Evolutionary conservation across 2,888 invertebrate species (phyloP).

Genomic region (Rhyacophila evoluta): DNA sequence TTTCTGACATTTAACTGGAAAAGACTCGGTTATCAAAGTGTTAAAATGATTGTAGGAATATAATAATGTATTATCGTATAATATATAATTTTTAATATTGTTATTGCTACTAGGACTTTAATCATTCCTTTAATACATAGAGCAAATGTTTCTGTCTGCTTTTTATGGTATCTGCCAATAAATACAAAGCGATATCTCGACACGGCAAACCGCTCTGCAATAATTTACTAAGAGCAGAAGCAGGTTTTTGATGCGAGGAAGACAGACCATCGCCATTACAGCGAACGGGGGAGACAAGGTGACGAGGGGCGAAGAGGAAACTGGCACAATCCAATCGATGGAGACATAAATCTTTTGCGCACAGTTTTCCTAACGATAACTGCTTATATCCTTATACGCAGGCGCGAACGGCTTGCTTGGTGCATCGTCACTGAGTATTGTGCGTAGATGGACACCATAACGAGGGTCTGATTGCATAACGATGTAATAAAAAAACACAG

Average conservation of each 20-base stretch:
- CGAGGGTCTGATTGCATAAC: background rate
- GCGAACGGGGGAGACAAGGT: background rate
- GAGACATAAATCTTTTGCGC: conserved; percentile 51
- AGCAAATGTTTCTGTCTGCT: background rate
- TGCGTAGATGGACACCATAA: background rate
- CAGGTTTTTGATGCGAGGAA: conserved; percentile 6
- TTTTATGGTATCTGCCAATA: background rate
- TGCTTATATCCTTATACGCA: conserved; percentile 49
- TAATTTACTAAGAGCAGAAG: background rate
- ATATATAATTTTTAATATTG: no score
- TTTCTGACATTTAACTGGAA: no score
- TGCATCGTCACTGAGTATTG: conserved; percentile 6
- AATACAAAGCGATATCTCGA: background rate
- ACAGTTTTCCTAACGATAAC: conserved; percentile 49
- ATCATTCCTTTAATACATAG: no score
- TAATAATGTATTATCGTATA: no score
- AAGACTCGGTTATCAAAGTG: no score
- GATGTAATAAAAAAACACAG: no score
- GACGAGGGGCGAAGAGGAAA: background rate
- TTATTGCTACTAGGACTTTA: no score
- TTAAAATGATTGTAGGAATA: no score
- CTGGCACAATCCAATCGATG: conserved; percentile 29
- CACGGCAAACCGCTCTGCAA: background rate
- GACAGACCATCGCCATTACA: background rate
- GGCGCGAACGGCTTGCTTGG: conserved; percentile 32